A percentile compares a stretch with the other conserved stretches of the same genome.
Conservation (phyloP, 2,797 vertebrate species). For the Xyrichtys novacula region DNA sequence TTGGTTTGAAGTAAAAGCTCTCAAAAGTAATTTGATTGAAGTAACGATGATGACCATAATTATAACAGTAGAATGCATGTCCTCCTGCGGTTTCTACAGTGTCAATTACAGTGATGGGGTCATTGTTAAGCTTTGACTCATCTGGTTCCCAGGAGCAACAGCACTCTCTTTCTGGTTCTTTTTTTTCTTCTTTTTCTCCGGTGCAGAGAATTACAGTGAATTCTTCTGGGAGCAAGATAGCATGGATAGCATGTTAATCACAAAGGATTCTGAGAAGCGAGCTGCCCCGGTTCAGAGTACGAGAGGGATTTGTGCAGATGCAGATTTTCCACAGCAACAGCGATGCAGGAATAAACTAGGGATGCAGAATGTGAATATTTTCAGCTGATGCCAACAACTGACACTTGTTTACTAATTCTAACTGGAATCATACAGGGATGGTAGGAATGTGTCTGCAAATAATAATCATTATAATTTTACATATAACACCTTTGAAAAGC, state of each 20-base stretch:
- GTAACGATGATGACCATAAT: constrained; percentile 33
- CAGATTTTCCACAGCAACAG: constrained; percentile 33
- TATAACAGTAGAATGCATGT: constrained; percentile 47
- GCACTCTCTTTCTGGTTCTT: constrained; percentile 35
- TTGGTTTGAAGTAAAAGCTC: constrained; percentile 21
- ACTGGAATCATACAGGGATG: too few species aligned
- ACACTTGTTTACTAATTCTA: too few species aligned
- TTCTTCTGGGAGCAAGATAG: constrained; percentile 62
- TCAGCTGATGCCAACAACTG: too few species aligned
- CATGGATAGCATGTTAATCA: constrained; percentile 70
- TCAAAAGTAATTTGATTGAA: constrained; percentile 26
- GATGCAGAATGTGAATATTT: too few species aligned
- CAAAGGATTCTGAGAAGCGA: constrained; percentile 50
- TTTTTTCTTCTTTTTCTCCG: constrained; percentile 61
- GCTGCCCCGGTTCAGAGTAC: constrained; percentile 44
- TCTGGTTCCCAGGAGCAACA: constrained; percentile 50
- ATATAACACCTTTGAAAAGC: too few species aligned
- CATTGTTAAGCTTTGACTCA: constrained; percentile 52
- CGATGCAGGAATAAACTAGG: constrained; percentile 8
- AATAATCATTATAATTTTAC: too few species aligned
- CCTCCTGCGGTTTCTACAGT: constrained; percentile 47
- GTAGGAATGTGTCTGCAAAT: too few species aligned
- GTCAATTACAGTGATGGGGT: constrained; percentile 47
- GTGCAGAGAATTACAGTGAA: constrained; percentile 69
- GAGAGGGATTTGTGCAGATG: constrained; percentile 56